phyloP scores from a whole-genome alignment of 2,797 vertebrate genomes.

The Nasua narica region DNA sequence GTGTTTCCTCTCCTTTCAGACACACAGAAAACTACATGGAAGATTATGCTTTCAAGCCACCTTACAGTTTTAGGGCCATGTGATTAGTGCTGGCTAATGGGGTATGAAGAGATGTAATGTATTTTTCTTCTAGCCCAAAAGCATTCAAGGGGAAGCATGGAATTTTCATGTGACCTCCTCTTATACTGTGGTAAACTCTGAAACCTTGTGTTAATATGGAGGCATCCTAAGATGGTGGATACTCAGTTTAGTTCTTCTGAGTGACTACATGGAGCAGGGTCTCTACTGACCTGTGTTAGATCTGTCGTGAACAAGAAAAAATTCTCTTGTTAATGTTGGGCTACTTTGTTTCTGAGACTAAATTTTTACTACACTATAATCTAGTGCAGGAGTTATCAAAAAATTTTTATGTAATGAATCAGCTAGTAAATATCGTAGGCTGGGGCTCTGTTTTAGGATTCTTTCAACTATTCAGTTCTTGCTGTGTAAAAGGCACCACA shows the following conservation, averaged over 20 bases:
- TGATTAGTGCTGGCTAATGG: not conserved
- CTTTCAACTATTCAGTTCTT: not conserved
- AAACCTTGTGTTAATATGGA: not conserved
- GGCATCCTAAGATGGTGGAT: not conserved
- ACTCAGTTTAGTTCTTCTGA: not conserved
- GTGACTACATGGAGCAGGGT: not conserved
- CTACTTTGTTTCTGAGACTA: not conserved
- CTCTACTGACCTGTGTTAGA: not conserved
- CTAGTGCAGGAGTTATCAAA: not conserved
- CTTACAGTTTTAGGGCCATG: not conserved
- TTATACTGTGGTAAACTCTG: not conserved
- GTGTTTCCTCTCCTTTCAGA: not conserved
- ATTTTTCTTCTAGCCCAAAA: not conserved
- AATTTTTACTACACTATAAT: not conserved
- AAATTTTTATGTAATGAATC: not conserved
- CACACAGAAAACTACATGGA: not conserved
- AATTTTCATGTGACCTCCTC: not conserved
- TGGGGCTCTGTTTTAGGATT: not conserved
- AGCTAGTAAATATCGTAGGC: not conserved
- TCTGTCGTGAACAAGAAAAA: not conserved
- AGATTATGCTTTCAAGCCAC: not conserved
- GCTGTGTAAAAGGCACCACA: not conserved
- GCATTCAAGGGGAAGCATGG: not conserved
- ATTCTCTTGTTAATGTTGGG: not conserved
- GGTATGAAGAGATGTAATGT: not conserved